phyloP scores from a whole-genome alignment of 2,113 vertebrate species.

The Pseudorectes ferrugineus region DNA sequence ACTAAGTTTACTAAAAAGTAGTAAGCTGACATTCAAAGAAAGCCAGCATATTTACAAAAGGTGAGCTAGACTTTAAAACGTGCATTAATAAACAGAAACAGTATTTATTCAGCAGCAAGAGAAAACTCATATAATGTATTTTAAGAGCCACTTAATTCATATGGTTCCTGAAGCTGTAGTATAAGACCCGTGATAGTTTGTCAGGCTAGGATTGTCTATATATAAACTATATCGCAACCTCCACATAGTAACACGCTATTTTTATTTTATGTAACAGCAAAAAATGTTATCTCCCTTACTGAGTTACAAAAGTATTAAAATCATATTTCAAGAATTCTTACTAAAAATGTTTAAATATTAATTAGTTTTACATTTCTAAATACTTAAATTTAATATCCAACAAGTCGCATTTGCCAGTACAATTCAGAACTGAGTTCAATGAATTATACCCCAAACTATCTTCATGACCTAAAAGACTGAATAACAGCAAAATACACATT shows the following conservation, averaged over 20 bases:
- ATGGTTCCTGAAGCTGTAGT: slow-evolving; percentile 4
- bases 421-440: not conserved
- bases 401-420: not conserved
- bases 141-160: not conserved
- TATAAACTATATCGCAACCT: slow-evolving; percentile 65
- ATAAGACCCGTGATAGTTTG: slow-evolving; percentile 22
- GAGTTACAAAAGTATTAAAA: slow-evolving; percentile 8
- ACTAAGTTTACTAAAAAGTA: not conserved
- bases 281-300: slow-evolving; percentile 29
- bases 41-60: not conserved
- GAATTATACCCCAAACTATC: not conserved
- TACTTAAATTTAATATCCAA: not conserved
- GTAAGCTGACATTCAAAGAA: not conserved
- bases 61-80: not conserved
- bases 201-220: slow-evolving; percentile 59
- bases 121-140: not conserved
- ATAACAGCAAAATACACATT: not conserved
- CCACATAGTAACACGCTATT: slow-evolving; percentile 64
- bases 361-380: not conserved
- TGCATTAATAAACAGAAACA: not conserved
- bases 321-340: not conserved
- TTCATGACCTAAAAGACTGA: not conserved
- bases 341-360: slow-evolving; percentile 4
- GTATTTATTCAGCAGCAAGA: not conserved
- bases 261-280: slow-evolving; percentile 65